Evolutionary conservation across 2,113 vertebrate genomes (phyloP).

Genomic region (Micromys minutus): DNA sequence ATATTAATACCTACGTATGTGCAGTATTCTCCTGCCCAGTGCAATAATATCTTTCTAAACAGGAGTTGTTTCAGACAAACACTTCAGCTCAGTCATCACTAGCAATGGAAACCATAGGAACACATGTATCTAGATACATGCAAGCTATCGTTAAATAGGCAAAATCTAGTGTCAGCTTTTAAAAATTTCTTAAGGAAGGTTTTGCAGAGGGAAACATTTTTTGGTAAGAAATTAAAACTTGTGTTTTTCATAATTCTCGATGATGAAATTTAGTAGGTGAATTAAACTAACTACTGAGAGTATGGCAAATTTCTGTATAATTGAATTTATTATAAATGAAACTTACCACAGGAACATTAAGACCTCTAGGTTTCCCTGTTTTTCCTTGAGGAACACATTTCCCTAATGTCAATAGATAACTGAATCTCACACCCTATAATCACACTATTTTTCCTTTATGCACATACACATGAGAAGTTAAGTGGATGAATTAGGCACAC

Average conservation of each 20-base stretch:
- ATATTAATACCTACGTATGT: not conserved
- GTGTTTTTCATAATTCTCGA: not conserved
- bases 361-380: not conserved
- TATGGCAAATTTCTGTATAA: not conserved
- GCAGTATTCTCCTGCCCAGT: not conserved
- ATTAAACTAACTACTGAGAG: not conserved
- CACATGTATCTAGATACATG: not conserved
- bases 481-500: not conserved
- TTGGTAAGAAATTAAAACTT: constrained; percentile 21
- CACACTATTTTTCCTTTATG: not conserved
- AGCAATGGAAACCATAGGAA: not conserved
- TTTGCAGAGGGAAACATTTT: constrained; percentile 29
- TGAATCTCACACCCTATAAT: not conserved
- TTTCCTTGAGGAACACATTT: not conserved
- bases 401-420: not conserved
- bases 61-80: not conserved
- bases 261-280: not conserved
- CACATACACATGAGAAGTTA: not conserved
- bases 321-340: not conserved
- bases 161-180: constrained; percentile 7
- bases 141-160: not conserved
- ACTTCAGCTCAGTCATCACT: not conserved
- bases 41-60: not conserved
- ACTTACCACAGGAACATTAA: not conserved
- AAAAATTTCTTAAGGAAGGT: not conserved